phyloP scores from a whole-genome alignment of 1,140 invertebrate species.

The Aporrectodea caliginosa region DNA sequence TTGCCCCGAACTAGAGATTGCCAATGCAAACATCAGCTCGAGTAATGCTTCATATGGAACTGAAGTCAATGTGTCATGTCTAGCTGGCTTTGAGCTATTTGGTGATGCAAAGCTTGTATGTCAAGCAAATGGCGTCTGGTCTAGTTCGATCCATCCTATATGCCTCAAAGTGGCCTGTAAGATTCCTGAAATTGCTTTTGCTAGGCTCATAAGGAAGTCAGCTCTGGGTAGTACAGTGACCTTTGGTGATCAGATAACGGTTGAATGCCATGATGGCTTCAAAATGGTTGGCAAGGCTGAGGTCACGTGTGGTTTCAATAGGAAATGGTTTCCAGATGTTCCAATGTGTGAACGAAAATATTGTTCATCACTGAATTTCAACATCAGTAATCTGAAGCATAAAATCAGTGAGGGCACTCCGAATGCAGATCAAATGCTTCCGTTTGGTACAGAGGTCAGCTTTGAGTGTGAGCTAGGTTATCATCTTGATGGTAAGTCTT shows the following conservation, averaged over 20 bases:
- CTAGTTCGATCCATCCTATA: background rate
- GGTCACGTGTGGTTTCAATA: background rate
- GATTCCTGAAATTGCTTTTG: background rate
- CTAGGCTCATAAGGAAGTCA: background rate
- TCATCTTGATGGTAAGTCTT: background rate
- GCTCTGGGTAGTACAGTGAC: background rate
- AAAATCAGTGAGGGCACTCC: background rate
- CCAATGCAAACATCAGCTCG: background rate
- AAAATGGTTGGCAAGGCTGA: background rate
- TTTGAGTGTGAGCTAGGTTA: conserved; percentile 43
- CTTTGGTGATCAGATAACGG: background rate
- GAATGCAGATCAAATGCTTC: conserved; percentile 33
- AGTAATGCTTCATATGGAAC: background rate
- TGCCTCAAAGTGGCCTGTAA: background rate
- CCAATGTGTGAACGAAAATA: background rate
- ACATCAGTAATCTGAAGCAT: background rate
- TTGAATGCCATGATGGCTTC: background rate
- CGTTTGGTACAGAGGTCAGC: conserved; percentile 35
- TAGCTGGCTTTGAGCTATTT: background rate
- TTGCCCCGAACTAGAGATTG: background rate
- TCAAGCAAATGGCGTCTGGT: background rate
- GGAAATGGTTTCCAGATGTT: background rate
- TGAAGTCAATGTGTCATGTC: background rate
- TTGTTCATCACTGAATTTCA: background rate
- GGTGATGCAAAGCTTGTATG: background rate